Evolutionary conservation across 2,113 vertebrate genomes (phyloP), one percentile per base, ranked within the genome.

Genomic region (Leptobrachium leishanense): DNA sequence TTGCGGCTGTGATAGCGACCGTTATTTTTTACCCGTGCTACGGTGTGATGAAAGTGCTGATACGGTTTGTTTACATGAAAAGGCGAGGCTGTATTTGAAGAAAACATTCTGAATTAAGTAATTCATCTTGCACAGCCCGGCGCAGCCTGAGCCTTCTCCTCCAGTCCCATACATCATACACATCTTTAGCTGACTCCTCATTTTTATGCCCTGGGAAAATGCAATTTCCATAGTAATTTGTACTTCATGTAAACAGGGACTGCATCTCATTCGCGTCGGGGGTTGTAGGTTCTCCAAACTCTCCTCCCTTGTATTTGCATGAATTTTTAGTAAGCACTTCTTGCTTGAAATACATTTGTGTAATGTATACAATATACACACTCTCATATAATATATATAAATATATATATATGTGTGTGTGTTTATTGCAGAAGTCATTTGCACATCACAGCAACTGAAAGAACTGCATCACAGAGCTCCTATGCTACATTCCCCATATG

Each of bases 201-300:
- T 68, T 85, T 80, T 78, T n/a, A 46, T 2, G 50, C 62, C 71
- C 31, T 12, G 0, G 44, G 67, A 57, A 71, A 79, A 57, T 6
- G 81, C 76, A 50, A 86, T 86, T 86, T 84, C 89, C 83, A 59
- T 6, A 72, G 83, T 75, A 81, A 88, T 88, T 76, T 68, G 73
- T 68, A 75, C 8, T 74, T 82, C 41, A 12, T n/a, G 79, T 80
- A 64, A 86, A 85, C 50, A 82, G 69, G 74, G 79, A 75, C 74
- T 2, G 66, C 67, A 46, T 68, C 0, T 81, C 86, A 81, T 84
- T 82, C 66, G 84, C 79, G 68, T 71, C 64, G 20, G 20, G 43
- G 0, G 0, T 65, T 75, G 68, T 57, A 54, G 3, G 7, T 43
- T 73, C 40, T 0, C 2, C 0, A 0, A 11, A n/a, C 0, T 10